Evolutionary conservation across 2,888 invertebrate species (phyloP), one percentile per base, ranked within the genome.

Genomic region (Tetrapedia diversipes): DNA sequence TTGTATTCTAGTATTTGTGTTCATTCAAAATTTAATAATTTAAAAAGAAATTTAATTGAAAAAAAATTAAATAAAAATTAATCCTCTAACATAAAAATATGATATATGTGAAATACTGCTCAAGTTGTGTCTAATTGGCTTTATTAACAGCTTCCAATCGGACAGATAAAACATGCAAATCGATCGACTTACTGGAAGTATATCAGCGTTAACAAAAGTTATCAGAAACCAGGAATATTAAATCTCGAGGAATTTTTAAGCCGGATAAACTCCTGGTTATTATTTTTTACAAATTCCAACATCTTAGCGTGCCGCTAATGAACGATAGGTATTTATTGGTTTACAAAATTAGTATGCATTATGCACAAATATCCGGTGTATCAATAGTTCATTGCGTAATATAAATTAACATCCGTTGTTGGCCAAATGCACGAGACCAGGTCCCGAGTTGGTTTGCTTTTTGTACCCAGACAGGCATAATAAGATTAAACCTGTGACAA

Each of bases 401-500:
- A 14, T 4, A 8, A 63, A 63, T 51, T 39, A 63, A 53, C 27
- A 49, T 51, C 4, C 14, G 4, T 0, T 24, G 7, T 8, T 45
- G 22, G 16, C 29, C 29, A 32, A 45, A 60, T 19, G 22, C 16
- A 34, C 16, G n/a, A 29, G 16, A 14, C n/a, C 27, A 24, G n/a
- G 19, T 4, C 1, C 32, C 3, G 29, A 11, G 29, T 39, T 37
- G 1, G 41, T 65, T 41, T 41, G 3, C 32, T 43, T 43, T 41
- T 43, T 14, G 32, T 43, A 32, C 24, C n/a, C 34, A 65, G 32
- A 65, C 32, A 29, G 32, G 7, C 4, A 56, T 43, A 56, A 56
- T 32, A 14, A 56, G n/a, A 43, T 65, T 65, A 56, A 56, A 34
- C n/a, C 14, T 32, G 32, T 34, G 43, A 43, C 56, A 43, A 65